Evolutionary conservation across 2,888 invertebrate genomes (phyloP).

Genomic region (Cylloceria caligata): DNA sequence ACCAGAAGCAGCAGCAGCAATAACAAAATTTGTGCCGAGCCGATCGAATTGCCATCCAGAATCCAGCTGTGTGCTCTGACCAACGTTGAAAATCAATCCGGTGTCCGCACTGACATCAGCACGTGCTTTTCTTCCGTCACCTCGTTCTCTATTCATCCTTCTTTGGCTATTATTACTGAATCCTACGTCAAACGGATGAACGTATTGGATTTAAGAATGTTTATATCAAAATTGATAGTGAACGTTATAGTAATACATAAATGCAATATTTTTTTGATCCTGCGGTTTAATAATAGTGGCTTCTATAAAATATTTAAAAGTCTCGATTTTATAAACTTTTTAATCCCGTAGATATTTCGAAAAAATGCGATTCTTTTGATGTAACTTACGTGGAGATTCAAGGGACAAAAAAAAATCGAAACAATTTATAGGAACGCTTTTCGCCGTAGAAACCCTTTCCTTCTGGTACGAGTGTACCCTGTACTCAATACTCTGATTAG

Average conservation of each 20-base stretch:
- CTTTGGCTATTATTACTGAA: background rate
- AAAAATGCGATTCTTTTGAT: no score
- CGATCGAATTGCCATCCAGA: conserved; percentile 50
- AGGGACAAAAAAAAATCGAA: background rate
- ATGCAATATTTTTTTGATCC: no score
- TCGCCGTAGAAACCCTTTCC: background rate
- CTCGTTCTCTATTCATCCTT: conserved; percentile 2
- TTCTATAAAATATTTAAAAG: no score
- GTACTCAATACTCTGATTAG: conserved; percentile 16
- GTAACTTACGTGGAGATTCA: no score
- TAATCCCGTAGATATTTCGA: background rate
- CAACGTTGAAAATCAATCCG: conserved; percentile 80
- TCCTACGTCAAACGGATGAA: background rate
- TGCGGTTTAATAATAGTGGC: no score
- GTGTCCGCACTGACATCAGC: conserved; percentile 3
- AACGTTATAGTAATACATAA: no score
- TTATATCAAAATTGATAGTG: no score
- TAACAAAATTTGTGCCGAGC: conserved; percentile 50
- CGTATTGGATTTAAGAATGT: background rate
- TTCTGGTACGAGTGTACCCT: conserved; percentile 9
- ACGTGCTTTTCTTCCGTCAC: conserved; percentile 15
- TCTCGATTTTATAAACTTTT: background rate
- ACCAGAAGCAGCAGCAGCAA: conserved; percentile 42
- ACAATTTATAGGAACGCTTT: conserved; percentile 6
- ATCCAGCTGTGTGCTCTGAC: conserved; percentile 9